Percentiles rank a stretch among this genome's conserved stretches.
Conservation (phyloP, 2,888 invertebrate species). For the Petrolisthes cinctipes region DNA sequence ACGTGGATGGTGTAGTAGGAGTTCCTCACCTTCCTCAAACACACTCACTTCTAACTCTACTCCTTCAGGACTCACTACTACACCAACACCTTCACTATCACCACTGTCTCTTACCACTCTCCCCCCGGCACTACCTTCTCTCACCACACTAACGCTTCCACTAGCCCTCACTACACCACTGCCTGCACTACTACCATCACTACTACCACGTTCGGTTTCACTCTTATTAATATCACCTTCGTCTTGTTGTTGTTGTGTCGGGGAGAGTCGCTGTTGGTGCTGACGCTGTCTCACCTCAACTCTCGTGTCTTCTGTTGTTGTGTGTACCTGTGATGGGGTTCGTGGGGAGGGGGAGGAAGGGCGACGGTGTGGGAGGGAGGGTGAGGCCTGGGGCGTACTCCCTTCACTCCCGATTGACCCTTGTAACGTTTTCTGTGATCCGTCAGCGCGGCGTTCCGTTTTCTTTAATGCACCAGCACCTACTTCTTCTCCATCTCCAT, state of each 20-base stretch:
- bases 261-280: too few species aligned
- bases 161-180: too few species aligned
- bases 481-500: not conserved
- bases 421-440: constrained; percentile 44
- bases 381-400: constrained; percentile 41
- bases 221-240: too few species aligned
- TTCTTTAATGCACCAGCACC: constrained; percentile 15
- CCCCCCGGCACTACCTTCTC: too few species aligned
- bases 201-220: too few species aligned
- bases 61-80: constrained; percentile 29
- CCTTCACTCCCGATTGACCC: constrained; percentile 37
- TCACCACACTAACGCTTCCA: too few species aligned
- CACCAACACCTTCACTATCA: constrained; percentile 11
- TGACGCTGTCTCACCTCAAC: constrained; percentile 27
- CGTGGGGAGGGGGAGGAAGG: constrained; percentile 14
- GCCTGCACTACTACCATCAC: too few species aligned
- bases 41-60: constrained; percentile 47
- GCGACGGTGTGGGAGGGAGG: constrained; percentile 7
- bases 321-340: constrained; percentile 54
- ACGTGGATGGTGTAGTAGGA: not conserved
- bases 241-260: too few species aligned
- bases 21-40: constrained; percentile 29
- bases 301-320: constrained; percentile 35
- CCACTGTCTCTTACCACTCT: constrained; percentile 11
- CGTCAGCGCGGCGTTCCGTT: constrained; percentile 29